A percentile compares a stretch with the other conserved stretches of the same genome.
Evolutionary conservation across 2,888 invertebrate species (phyloP).

Genomic region (Conus canariensis): DNA sequence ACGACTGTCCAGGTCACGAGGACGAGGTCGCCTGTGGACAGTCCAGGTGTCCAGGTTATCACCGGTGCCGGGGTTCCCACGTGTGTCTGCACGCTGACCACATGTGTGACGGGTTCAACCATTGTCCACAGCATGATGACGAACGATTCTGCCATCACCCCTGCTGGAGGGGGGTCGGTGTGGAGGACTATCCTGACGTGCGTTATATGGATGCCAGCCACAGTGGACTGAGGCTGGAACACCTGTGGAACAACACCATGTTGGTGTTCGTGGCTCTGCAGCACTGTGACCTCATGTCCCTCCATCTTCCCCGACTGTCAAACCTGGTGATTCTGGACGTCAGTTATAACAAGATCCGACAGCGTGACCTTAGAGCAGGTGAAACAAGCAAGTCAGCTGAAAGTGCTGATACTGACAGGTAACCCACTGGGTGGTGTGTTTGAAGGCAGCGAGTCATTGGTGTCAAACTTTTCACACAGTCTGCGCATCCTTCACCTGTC

Average conservation of each 20-base stretch:
- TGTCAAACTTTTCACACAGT: too few relatives aligned
- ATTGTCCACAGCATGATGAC: too few relatives aligned
- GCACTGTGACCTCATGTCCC: neutral
- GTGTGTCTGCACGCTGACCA: too few relatives aligned
- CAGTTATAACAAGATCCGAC: neutral
- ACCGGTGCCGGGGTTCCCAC: too few relatives aligned
- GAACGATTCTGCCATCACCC: too few relatives aligned
- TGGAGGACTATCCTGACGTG: neutral
- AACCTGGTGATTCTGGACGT: constrained; percentile 19
- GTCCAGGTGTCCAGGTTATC: too few relatives aligned
- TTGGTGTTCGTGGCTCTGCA: neutral
- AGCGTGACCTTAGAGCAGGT: neutral
- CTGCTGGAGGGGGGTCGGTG: neutral
- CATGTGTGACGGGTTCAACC: too few relatives aligned
- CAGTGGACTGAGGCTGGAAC: neutral
- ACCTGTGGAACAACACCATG: neutral
- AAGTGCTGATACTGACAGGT: neutral
- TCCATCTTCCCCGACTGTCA: neutral
- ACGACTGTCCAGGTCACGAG: too few relatives aligned
- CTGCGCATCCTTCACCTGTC: neutral
- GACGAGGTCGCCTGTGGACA: too few relatives aligned
- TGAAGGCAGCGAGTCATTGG: too few relatives aligned
- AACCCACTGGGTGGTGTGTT: neutral
- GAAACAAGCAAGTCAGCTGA: neutral
- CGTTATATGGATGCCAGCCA: neutral